Conservation (phyloP, 2,888 invertebrate genomes). For the Mayetiola destructor region DNA sequence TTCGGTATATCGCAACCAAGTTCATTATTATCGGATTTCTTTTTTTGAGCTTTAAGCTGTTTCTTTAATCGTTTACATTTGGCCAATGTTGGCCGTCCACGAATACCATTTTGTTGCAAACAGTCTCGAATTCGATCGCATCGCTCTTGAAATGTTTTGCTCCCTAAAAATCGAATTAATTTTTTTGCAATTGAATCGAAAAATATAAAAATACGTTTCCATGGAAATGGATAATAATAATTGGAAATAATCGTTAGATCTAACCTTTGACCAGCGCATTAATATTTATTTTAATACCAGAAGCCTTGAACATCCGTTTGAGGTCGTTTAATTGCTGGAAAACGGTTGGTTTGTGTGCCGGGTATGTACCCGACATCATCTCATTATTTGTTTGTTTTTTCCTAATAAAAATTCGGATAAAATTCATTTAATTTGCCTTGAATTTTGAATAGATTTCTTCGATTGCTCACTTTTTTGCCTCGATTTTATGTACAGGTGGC, state of each 20-base stretch:
- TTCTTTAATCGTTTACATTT: slow-evolving; percentile 28
- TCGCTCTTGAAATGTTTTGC: slow-evolving; percentile 40
- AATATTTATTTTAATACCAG: background rate
- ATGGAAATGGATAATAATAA: no score
- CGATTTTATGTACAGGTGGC: slow-evolving; percentile 1
- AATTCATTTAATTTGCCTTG: background rate
- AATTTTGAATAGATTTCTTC: background rate
- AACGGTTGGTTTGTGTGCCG: background rate
- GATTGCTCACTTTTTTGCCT: background rate
- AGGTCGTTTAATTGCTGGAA: background rate
- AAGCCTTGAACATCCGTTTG: background rate
- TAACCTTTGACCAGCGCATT: background rate
- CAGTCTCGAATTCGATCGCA: slow-evolving; percentile 38
- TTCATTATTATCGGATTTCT: no score
- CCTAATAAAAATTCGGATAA: background rate
- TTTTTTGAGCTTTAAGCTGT: slow-evolving; percentile 14
- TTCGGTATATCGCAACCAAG: no score
- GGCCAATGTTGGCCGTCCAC: slow-evolving; percentile 40
- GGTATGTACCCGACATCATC: background rate
- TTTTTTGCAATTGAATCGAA: background rate
- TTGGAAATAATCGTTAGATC: background rate
- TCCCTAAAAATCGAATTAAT: slow-evolving; percentile 28
- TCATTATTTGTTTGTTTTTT: background rate
- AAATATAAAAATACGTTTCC: no score
- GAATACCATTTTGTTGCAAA: slow-evolving; percentile 35